Percentiles rank a stretch among this genome's conserved stretches.
Conservation (phyloP, 2,888 invertebrate species). For the Drosophila ustulata region DNA sequence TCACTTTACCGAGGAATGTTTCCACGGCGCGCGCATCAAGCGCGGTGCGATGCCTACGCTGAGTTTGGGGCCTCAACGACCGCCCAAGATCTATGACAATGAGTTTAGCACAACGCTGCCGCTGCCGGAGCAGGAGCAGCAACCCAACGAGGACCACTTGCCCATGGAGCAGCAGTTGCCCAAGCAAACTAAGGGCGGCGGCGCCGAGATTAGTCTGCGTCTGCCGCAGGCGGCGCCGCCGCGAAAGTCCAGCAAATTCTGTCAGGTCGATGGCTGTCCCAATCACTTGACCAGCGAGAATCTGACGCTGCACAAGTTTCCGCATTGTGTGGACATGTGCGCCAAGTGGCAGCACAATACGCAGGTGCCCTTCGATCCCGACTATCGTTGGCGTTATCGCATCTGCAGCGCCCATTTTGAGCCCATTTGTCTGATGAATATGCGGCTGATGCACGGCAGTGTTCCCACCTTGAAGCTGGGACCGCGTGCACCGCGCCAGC, state of each 20-base stretch:
- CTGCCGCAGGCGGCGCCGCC: conserved; percentile 54
- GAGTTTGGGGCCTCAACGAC: conserved; percentile 52
- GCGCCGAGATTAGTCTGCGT: conserved; percentile 21
- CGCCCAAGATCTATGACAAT: conserved; percentile 54
- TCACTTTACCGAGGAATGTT: conserved; percentile 72
- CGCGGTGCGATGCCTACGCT: conserved; percentile 76
- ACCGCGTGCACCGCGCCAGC: conserved; percentile 48
- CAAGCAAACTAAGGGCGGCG: not conserved
- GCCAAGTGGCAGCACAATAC: conserved; percentile 75
- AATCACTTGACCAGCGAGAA: conserved; percentile 65
- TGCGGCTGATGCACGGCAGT: conserved; percentile 68
- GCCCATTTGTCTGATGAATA: conserved; percentile 61
- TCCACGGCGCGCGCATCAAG: conserved; percentile 61
- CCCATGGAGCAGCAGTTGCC: not conserved
- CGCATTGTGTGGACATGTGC: conserved; percentile 61
- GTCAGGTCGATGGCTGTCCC: conserved; percentile 68
- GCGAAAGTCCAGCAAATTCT: conserved; percentile 69
- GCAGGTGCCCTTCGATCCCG: conserved; percentile 68
- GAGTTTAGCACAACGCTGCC: conserved; percentile 48
- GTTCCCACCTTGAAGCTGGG: conserved; percentile 75
- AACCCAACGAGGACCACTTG: not conserved
- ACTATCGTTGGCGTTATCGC: conserved; percentile 75
- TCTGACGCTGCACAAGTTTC: conserved; percentile 74
- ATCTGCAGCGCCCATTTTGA: conserved; percentile 78
- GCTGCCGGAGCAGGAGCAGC: conserved; percentile 17